Conservation (phyloP, 2,113 vertebrate genomes). For the Leptosomus discolor region DNA sequence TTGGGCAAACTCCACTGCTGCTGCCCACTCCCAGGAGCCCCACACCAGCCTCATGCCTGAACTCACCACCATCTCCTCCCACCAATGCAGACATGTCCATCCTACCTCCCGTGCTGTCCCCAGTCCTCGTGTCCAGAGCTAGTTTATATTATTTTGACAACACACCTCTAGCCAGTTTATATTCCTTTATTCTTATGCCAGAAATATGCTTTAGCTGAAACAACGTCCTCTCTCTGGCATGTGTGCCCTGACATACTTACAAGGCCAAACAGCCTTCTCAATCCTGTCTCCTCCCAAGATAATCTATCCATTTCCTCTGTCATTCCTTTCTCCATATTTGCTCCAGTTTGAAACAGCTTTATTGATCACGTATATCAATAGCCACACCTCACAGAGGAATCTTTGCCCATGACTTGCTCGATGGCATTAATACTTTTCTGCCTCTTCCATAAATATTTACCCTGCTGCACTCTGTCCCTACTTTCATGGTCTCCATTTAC, state of each 20-base stretch:
- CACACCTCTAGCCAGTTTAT: neutral
- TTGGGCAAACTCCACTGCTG: rapidly evolving
- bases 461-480: neutral
- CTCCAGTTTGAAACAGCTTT: neutral
- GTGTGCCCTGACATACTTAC: neutral
- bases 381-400: neutral
- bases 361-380: rapidly evolving
- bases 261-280: neutral
- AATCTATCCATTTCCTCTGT: neutral
- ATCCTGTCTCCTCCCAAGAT: neutral
- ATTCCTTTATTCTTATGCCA: neutral
- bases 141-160: neutral
- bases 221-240: neutral
- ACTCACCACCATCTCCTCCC: neutral
- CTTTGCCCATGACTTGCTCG: neutral
- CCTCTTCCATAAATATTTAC: neutral
- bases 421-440: neutral
- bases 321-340: neutral
- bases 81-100: rapidly evolving
- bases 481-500: neutral
- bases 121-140: neutral
- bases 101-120: neutral
- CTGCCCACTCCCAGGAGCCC: neutral
- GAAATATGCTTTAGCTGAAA: neutral
- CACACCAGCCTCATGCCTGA: neutral